A percentile compares a stretch with the other conserved stretches of the same genome.
Conservation (phyloP, 2,888 invertebrate species). For the Barypeithes pellucidus region DNA sequence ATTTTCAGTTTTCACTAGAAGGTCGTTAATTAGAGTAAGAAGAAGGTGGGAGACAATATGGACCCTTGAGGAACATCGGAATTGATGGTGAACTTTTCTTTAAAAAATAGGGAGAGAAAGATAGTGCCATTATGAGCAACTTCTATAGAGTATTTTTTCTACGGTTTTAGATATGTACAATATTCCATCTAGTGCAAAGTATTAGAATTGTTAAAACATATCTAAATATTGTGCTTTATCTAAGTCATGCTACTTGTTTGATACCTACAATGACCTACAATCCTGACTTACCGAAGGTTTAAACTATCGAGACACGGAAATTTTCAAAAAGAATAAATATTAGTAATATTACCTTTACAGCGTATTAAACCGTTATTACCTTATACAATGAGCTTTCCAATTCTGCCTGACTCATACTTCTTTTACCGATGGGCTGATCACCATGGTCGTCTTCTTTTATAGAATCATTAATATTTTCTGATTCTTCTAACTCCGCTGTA, state of each 20-base stretch:
- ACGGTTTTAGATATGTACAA: too few relatives aligned
- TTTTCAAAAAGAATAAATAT: slow-evolving; percentile 6
- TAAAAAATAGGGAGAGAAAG: too few relatives aligned
- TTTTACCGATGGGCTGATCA: slow-evolving; percentile 61
- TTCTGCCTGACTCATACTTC: slow-evolving; percentile 88
- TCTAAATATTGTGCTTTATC: slow-evolving; percentile 14
- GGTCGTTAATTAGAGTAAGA: too few relatives aligned
- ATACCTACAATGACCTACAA: slow-evolving; percentile 3
- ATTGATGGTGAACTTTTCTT: too few relatives aligned
- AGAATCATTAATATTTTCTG: slow-evolving; percentile 4
- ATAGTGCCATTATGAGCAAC: too few relatives aligned
- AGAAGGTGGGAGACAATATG: too few relatives aligned
- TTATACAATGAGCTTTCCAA: slow-evolving; percentile 90
- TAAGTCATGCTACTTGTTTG: slow-evolving; percentile 18
- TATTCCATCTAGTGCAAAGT: not conserved
- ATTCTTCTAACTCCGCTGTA: slow-evolving; percentile 25
- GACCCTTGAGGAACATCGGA: too few relatives aligned
- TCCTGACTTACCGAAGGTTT: slow-evolving; percentile 20
- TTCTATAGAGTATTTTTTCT: too few relatives aligned
- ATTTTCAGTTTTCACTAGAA: too few relatives aligned
- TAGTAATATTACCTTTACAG: slow-evolving; percentile 5
- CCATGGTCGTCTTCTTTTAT: slow-evolving; percentile 17
- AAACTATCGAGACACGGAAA: slow-evolving; percentile 16
- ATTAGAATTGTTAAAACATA: not conserved
- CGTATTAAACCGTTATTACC: slow-evolving; percentile 70